Evolutionary conservation across 2,888 invertebrate species (phyloP).

Genomic region (Pachymerium ferrugineum): DNA sequence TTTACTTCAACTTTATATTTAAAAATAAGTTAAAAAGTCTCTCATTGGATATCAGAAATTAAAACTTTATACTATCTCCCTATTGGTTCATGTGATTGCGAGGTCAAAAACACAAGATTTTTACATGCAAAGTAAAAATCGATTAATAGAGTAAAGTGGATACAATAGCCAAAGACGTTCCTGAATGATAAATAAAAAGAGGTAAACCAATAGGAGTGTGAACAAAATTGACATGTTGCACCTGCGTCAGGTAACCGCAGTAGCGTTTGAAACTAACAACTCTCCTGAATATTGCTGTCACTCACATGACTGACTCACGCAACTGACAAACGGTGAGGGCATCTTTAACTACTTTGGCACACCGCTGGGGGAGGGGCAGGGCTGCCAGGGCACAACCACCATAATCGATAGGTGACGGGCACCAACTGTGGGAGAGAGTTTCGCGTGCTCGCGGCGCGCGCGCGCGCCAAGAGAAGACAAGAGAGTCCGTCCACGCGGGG

Average conservation of each 20-base stretch:
- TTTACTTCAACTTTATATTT: too few species aligned
- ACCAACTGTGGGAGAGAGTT: background rate
- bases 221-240: constrained; percentile 1
- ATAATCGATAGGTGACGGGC: background rate
- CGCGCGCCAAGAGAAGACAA: background rate
- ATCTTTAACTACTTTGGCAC: constrained; percentile 14
- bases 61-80: too few species aligned
- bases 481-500: background rate
- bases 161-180: too few species aligned
- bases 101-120: too few species aligned
- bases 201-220: background rate
- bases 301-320: background rate
- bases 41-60: too few species aligned
- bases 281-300: constrained; percentile 21
- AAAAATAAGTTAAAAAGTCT: too few species aligned
- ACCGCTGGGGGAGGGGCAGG: constrained; percentile 2
- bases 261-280: background rate
- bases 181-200: background rate
- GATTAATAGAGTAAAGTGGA: too few species aligned
- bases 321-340: constrained; percentile 6
- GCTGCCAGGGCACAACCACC: background rate
- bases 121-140: too few species aligned
- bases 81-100: too few species aligned
- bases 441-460: background rate
- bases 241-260: background rate